These are phyloP conservation scores for Petromus typicus DNA, from an alignment of 2,113 vertebrate genomes.

Conservation along the genomic window DNA sequence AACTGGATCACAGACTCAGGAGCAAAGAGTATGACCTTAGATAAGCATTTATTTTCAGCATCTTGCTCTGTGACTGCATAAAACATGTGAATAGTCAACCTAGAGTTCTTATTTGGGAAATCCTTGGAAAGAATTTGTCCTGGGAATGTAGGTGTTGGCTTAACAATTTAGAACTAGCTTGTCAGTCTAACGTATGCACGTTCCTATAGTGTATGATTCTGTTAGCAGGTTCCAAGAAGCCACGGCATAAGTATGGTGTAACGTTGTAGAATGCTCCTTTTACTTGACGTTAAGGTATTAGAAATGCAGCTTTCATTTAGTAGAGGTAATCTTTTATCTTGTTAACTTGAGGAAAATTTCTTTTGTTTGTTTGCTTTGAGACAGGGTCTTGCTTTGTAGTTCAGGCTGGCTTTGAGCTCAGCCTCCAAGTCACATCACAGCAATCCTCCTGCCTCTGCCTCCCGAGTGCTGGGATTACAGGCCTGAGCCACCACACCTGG, in stretches of 20 bases:
- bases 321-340: not conserved
- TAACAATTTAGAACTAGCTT: not conserved
- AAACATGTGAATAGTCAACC: not conserved
- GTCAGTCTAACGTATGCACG: not conserved
- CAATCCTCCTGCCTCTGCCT: no score
- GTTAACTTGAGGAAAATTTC: not conserved
- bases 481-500: no score
- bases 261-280: conserved; percentile 13
- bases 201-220: not conserved
- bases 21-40: not conserved
- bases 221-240: not conserved
- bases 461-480: no score
- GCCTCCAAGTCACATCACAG: no score
- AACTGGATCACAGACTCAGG: not conserved
- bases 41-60: not conserved
- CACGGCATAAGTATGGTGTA: not conserved
- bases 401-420: no score
- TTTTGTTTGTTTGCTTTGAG: no score
- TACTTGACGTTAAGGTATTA: not conserved
- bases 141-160: not conserved
- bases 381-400: no score
- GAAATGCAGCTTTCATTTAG: not conserved
- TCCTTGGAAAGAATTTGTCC: not conserved
- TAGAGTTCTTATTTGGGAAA: not conserved
- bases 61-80: not conserved